A percentile compares a stretch with the other conserved stretches of the same genome.
phyloP scores from a whole-genome alignment of 2,113 vertebrate species.

The Potamarius usumacintae region DNA sequence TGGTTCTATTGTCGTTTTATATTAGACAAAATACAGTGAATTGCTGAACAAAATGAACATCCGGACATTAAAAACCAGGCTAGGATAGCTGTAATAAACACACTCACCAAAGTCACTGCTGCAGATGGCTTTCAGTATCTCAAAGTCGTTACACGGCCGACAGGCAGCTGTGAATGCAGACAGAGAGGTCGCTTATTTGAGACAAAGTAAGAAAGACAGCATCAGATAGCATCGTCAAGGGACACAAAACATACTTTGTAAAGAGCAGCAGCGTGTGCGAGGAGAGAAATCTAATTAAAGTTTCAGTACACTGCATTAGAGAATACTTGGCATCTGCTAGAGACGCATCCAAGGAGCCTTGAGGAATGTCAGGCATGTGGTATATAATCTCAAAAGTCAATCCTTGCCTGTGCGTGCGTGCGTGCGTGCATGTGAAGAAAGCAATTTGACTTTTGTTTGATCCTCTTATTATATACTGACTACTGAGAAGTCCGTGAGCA shows the following conservation, averaged over 20 bases:
- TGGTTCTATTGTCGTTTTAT: not conserved
- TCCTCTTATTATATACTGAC: conserved; percentile 9
- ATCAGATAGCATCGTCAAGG: conserved; percentile 35
- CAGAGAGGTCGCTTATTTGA: conserved; percentile 22
- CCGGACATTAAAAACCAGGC: not conserved
- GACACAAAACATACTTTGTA: conserved; percentile 31
- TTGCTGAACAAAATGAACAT: not conserved
- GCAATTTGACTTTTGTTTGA: not conserved
- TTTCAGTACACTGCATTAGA: not conserved
- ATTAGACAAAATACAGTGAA: not conserved
- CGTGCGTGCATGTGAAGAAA: not conserved
- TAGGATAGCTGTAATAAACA: conserved; percentile 6
- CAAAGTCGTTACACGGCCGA: conserved; percentile 73
- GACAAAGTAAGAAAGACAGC: conserved; percentile 48
- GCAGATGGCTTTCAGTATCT: conserved; percentile 81
- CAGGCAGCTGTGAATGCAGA: conserved; percentile 69
- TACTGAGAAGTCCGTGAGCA: not conserved
- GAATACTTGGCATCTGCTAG: not conserved
- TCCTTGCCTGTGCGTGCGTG: conserved; percentile 6
- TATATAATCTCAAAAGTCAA: conserved; percentile 31
- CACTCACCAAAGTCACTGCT: conserved; percentile 82
- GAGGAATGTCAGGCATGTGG: conserved; percentile 24
- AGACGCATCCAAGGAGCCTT: conserved; percentile 10
- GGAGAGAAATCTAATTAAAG: conserved; percentile 22
- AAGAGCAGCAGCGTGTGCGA: not conserved